phyloP scores from a whole-genome alignment of 2,888 invertebrate species.

The Isoperla grammatica region DNA sequence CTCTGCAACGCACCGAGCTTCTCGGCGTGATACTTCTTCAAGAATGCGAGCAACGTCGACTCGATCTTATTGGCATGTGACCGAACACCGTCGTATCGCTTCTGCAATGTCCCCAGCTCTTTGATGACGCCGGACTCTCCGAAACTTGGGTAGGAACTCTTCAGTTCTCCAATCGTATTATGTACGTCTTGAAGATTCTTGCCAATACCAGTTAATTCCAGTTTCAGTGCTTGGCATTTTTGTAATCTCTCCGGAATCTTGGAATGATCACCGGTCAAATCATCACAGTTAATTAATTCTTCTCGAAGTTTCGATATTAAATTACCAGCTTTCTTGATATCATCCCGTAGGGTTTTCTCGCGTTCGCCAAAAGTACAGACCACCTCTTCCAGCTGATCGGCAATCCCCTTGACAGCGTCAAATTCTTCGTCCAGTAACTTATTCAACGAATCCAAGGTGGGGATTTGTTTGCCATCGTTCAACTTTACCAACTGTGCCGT shows the following conservation, averaged over 20 bases:
- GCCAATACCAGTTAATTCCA: conserved; percentile 62
- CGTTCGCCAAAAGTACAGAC: conserved; percentile 67
- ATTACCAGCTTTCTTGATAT: conserved; percentile 65
- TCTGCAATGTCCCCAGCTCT: conserved; percentile 76
- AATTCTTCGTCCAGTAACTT: conserved; percentile 71
- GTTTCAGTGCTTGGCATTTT: conserved; percentile 65
- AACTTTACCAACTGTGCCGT: conserved; percentile 71
- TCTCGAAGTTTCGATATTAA: conserved; percentile 69
- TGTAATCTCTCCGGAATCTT: conserved; percentile 75
- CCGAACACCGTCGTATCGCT: conserved; percentile 72
- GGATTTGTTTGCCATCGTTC: conserved; percentile 64
- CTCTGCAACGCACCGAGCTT: conserved; percentile 76
- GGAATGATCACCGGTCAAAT: conserved; percentile 79
- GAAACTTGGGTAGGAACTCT: conserved; percentile 69
- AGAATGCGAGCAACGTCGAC: conserved; percentile 64
- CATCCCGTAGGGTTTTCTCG: conserved; percentile 64
- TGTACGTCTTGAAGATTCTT: conserved; percentile 63
- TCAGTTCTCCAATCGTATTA: conserved; percentile 63
- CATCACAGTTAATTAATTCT: conserved; percentile 82
- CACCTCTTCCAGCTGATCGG: conserved; percentile 66
- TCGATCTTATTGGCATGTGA: conserved; percentile 78
- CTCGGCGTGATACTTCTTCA: conserved; percentile 83
- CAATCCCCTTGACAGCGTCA: conserved; percentile 62
- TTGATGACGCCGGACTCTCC: conserved; percentile 71
- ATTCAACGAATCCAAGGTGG: conserved; percentile 61